Evolutionary conservation across 1,140 invertebrate species (phyloP), one percentile per base, ranked within the genome.

Genomic region (Diprion similis): DNA sequence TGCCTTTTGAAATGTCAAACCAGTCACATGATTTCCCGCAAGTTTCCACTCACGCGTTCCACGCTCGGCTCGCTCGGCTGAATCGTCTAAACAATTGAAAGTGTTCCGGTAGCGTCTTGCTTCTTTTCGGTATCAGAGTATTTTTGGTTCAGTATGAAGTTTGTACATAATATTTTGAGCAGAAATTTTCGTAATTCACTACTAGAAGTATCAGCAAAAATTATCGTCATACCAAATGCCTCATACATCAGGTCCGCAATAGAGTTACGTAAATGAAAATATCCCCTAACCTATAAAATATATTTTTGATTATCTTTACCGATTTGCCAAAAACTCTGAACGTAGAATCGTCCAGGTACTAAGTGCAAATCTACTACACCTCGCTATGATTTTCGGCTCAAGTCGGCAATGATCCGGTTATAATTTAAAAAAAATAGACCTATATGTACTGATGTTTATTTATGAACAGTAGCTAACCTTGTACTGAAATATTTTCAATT

Each of bases 201-300:
- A 18, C 73, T 87, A 4, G 77, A 82, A 46, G 68, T 78, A 11
- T 72, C 83, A 1, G 80, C 79, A 71, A 81, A 75, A 75, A 76
- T 78, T 69, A 77, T 79, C 46, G 74, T 64, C 71, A 72, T 80
- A 17, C 78, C 82, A 73, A 74, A 78, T 19, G 79, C 81, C 51
- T 83, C 80, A 75, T 82, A 83, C 46, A 81, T 86, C 67, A 87
- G 84, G 85, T 87, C 65, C 67, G 18, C 71, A 71, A 68, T 72
- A 75, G 69, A 70, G 72, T 78, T 76, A 78, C 72, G 68, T 74
- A 72, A 80, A 79, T 78, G 10, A n/a, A 37, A 13, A 46, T 19
- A 70, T 73, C 51, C 51, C 68, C 68, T 76, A 77, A 71, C 77
- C 68, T 73, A 66, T 59, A 15, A 15, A 73, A 9, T 70, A 37